A percentile compares a stretch with the other conserved stretches of the same genome.
Conservation (phyloP, 2,797 vertebrate species). For the Tiaroga cobitis region DNA sequence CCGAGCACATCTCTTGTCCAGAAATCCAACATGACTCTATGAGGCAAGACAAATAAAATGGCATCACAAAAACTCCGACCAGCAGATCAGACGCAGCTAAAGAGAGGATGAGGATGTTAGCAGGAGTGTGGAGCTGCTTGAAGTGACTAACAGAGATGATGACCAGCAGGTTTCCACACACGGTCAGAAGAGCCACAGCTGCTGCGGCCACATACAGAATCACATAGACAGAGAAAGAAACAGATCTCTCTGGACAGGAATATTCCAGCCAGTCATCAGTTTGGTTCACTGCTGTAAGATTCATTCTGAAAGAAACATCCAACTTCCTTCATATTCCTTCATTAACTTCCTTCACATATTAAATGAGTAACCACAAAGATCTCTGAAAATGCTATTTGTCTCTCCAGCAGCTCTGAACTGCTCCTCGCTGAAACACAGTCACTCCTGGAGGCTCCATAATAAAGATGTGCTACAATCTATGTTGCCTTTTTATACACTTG, state of each 20-base stretch:
- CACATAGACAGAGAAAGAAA: slow-evolving; percentile 30
- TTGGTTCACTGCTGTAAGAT: neutral
- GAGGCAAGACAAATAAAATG: neutral
- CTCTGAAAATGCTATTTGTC: neutral
- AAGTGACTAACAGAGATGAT: slow-evolving; percentile 56
- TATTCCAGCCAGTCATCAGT: neutral
- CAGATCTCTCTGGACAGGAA: slow-evolving; percentile 33
- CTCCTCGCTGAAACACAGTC: neutral
- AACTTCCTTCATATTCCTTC: too few species aligned
- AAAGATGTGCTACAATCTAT: neutral
- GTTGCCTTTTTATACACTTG: neutral
- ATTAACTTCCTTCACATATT: too few species aligned
- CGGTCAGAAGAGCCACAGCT: slow-evolving; percentile 46
- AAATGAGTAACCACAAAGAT: too few species aligned
- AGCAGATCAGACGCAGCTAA: slow-evolving; percentile 54
- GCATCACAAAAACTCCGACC: slow-evolving; percentile 42
- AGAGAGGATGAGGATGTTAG: slow-evolving; percentile 55
- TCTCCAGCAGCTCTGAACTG: neutral
- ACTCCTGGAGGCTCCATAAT: too few species aligned
- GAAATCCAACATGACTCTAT: slow-evolving; percentile 33
- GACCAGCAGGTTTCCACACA: slow-evolving; percentile 57
- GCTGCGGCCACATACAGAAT: slow-evolving; percentile 31
- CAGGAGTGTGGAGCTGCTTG: slow-evolving; percentile 58
- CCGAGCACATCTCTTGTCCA: neutral
- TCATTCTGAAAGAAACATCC: too few species aligned